Percentiles rank a stretch among this genome's conserved stretches.
phyloP scores from a whole-genome alignment of 2,113 vertebrate species.

The Pristiophorus japonicus region DNA sequence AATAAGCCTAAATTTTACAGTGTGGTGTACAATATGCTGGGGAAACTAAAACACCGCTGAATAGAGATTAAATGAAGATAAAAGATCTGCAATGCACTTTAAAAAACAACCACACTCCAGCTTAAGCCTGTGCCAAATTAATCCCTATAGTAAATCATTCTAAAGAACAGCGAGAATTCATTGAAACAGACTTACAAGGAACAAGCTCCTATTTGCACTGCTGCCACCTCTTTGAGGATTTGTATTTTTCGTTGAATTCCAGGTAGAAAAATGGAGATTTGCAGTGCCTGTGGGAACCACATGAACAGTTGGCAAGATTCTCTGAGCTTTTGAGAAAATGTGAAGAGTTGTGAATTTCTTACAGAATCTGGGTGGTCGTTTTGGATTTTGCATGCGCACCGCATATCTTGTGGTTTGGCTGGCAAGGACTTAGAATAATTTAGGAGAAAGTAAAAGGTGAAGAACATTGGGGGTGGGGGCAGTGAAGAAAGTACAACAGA shows the following conservation, averaged over 20 bases:
- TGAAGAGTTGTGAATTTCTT: background rate
- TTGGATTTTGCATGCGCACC: background rate
- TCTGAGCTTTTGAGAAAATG: background rate
- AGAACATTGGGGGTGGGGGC: background rate
- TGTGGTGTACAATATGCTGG: background rate
- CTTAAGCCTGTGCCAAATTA: background rate
- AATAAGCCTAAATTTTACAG: background rate
- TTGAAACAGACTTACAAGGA: constrained; percentile 19
- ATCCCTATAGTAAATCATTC: constrained; percentile 21
- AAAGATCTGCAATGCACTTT: constrained; percentile 28
- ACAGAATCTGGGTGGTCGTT: constrained; percentile 4
- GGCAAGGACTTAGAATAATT: background rate
- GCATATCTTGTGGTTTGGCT: background rate
- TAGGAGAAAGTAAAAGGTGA: background rate
- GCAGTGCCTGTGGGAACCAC: background rate
- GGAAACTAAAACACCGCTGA: background rate
- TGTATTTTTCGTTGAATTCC: background rate
- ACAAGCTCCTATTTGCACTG: background rate
- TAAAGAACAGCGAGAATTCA: constrained; percentile 12
- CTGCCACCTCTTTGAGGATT: background rate
- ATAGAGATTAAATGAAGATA: background rate
- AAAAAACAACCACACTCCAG: constrained; percentile 14
- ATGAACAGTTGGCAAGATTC: constrained; percentile 25
- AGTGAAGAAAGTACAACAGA: background rate
- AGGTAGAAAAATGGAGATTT: constrained; percentile 18